Evolutionary conservation across 2,888 invertebrate species (phyloP), one percentile per base, ranked within the genome.

Genomic region (Lithophane leautieri): DNA sequence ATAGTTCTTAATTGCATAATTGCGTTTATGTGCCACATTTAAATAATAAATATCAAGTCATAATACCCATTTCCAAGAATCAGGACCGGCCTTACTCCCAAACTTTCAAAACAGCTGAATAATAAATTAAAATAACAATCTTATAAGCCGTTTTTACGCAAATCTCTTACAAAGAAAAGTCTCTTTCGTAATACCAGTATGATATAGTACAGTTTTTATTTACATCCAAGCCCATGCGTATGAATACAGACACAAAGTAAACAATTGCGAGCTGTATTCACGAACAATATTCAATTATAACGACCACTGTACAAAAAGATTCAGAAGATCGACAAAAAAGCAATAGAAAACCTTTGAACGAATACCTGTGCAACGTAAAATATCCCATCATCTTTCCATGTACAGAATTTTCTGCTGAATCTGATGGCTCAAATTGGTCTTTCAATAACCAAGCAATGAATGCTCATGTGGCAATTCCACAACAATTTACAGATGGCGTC

Each of bases 231-330:
- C 68, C 69, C 70, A 54, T 50, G 75, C 54, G 75, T 73, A 82
- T 73, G 71, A 77, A 84, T 77, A 82, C 73, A 62, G 78, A 85
- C 73, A 85, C 76, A 79, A 79, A 86, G 78, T 65, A 79, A 85
- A 76, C 82, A 82, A 78, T 66, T 84, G 81, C 42, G 71, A 76
- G 68, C 69, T 70, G 65, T 84, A 80, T 82, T 81, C 85, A 85
- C 85, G 76, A 78, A 78, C 79, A 73, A 75, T 85, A 85, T 87
- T 85, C 85, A 86, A 85, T 87, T 85, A 85, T 82, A 82, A 68
- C 62, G 22, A 19, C n/a, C 58, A 75, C 47, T 19, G 9, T 2
- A 42, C 47, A 80, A 66, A 40, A n/a, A 19, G 19, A 60, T 34
- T 19, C 60, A 60, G 60, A 34, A 60, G 28, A 8, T 58, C 4